Percentiles rank a stretch among this genome's conserved stretches.
Conservation (phyloP, 2,797 vertebrate species). For the Sphenodon punctatus region DNA sequence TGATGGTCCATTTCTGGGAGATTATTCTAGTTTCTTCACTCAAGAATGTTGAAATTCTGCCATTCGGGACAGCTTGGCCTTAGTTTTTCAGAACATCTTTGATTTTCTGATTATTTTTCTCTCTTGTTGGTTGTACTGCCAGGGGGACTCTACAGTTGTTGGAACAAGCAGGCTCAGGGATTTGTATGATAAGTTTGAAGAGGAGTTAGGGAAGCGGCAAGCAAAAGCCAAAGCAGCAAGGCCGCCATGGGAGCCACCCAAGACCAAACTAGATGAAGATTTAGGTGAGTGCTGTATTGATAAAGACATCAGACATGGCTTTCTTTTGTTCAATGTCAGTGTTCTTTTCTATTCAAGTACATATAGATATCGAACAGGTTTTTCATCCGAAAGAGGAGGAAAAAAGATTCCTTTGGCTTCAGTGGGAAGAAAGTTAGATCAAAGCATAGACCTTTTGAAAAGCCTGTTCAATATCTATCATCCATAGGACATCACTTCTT, state of each 20-base stretch:
- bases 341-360: too few species aligned
- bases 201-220: conserved; percentile 89
- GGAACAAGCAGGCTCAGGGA: conserved; percentile 92
- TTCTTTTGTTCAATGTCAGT: too few species aligned
- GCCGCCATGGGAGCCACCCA: conserved; percentile 94
- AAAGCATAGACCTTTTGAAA: too few species aligned
- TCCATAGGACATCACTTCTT: too few species aligned
- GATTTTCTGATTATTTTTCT: not conserved
- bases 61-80: not conserved
- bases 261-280: conserved; percentile 94
- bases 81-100: not conserved
- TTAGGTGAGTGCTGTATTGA: conserved; percentile 76
- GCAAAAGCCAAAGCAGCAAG: conserved; percentile 86
- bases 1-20: not conserved
- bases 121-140: not conserved
- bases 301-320: not conserved
- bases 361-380: too few species aligned
- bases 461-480: too few species aligned
- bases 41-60: not conserved
- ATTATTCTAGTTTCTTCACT: not conserved
- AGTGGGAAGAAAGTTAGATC: too few species aligned
- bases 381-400: too few species aligned
- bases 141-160: conserved; percentile 97
- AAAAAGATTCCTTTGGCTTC: too few species aligned
- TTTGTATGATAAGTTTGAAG: conserved; percentile 91